Conservation (phyloP, 2,797 vertebrate species). For the Lacerta viridis region DNA sequence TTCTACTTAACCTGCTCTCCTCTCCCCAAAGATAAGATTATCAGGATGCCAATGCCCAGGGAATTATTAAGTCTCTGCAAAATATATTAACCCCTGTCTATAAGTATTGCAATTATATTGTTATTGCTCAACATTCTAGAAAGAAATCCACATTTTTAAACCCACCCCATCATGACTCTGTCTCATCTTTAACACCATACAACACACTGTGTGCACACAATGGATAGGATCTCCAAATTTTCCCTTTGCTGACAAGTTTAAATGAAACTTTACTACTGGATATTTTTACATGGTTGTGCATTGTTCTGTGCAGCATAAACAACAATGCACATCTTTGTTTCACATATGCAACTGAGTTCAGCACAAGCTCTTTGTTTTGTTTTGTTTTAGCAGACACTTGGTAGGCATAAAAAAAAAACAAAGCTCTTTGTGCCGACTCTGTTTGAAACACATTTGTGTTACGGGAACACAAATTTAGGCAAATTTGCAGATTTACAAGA, state of each 20-base stretch:
- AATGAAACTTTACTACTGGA: conserved; percentile 56
- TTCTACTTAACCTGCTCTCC: neutral
- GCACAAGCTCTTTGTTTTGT: conserved; percentile 82
- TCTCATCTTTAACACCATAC: conserved; percentile 41
- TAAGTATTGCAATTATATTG: neutral
- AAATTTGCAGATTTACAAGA: conserved; percentile 83
- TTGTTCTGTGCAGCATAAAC: conserved; percentile 71
- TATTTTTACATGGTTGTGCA: conserved; percentile 61
- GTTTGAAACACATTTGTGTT: conserved; percentile 79
- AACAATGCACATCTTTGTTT: conserved; percentile 88
- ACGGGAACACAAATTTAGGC: conserved; percentile 78
- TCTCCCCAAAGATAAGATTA: neutral
- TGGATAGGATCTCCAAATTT: conserved; percentile 39
- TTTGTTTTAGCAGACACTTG: conserved; percentile 42
- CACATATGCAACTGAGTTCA: conserved; percentile 69
- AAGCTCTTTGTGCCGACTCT: conserved; percentile 77
- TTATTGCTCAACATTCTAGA: conserved; percentile 46
- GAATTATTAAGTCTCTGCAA: conserved; percentile 6
- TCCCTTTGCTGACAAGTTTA: conserved; percentile 53
- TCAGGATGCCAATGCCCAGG: conserved; percentile 5
- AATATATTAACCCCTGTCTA: neutral
- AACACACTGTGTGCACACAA: conserved; percentile 1
- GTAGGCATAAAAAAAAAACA: conserved; percentile 72
- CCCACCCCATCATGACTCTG: neutral
- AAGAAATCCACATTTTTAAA: conserved; percentile 68